Evolutionary conservation across 2,888 invertebrate species (phyloP), one percentile per base, ranked within the genome.

Genomic region (Latrodectus hesperus): DNA sequence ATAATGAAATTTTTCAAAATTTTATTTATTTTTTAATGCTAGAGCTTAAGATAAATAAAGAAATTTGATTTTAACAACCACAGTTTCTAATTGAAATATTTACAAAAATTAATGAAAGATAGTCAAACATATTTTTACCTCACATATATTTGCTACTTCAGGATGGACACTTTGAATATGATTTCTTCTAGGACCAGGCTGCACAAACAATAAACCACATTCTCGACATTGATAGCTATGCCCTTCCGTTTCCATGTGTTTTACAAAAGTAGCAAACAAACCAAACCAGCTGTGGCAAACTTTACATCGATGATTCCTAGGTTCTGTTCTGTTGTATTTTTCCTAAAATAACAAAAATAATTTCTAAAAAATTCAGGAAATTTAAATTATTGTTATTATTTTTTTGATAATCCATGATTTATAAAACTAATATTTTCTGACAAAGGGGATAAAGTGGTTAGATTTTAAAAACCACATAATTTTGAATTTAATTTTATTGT

Each of bases 211-310:
- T 51, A 90, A 84, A 26, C 90, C 90, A 89, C 90, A 90, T 76
- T 90, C 89, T n/a, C 82, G 84, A 79, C 90, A 90, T 16, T 88
- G 88, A 81, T 90, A 90, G 60, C 90, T 89, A 81, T 90, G 90
- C 55, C 89, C 89, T 84, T 90, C 90, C 17, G 90, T 90, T 84
- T 90, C 90, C 90, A 90, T 89, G 65, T 90, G 90, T 60, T 90
- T 89, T 5, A 90, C 89, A 84, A 90, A 90, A 65, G 90, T 90
- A 52, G 90, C 90, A 80, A 89, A 89, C 64, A 90, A 85, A 60
- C 90, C 90, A 84, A 90, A 90, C 90, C 90, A 90, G 53, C 89
- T 90, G 38, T 90, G 90, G 85, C 90, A 90, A 17, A 90, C 90
- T 79, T 90, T 90, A 64, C 90, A 90, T 52, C 90, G 89, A 74